A percentile compares a stretch with the other conserved stretches of the same genome.
Conservation (phyloP, 2,888 invertebrate species). For the Allophyes oxyacanthae region DNA sequence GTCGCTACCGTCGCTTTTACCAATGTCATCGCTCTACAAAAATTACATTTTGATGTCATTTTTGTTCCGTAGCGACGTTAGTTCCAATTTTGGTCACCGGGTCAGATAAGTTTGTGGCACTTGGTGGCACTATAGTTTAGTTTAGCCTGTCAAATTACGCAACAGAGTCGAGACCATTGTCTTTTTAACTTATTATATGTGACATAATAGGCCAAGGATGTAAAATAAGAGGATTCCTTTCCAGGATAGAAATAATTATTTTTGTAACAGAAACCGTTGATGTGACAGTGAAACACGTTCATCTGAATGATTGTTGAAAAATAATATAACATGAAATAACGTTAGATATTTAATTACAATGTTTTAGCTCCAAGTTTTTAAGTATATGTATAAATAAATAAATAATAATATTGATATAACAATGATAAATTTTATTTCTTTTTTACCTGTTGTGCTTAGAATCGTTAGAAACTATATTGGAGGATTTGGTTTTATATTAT, state of each 20-base stretch:
- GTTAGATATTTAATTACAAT: slow-evolving; percentile 79
- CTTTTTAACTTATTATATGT: slow-evolving; percentile 32
- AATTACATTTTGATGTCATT: too few species aligned
- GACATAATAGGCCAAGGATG: slow-evolving; percentile 48
- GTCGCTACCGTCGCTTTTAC: too few species aligned
- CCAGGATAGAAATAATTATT: slow-evolving; percentile 77
- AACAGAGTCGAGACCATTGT: too few species aligned
- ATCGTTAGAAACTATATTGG: too few species aligned
- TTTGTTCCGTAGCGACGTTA: too few species aligned
- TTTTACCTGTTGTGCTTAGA: too few species aligned
- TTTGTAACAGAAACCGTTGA: slow-evolving; percentile 79
- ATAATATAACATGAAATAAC: slow-evolving; percentile 65
- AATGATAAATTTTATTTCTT: slow-evolving; percentile 41
- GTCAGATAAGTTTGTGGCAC: too few species aligned
- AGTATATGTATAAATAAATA: slow-evolving; percentile 76
- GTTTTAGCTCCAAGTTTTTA: slow-evolving; percentile 87
- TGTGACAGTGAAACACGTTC: slow-evolving; percentile 62
- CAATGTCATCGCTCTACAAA: too few species aligned
- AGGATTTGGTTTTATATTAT: too few species aligned
- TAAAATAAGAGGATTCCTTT: slow-evolving; percentile 55
- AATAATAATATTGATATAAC: slow-evolving; percentile 78
- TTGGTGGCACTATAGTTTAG: too few species aligned
- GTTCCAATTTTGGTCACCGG: too few species aligned
- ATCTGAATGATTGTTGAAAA: slow-evolving; percentile 73
- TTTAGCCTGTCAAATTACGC: too few species aligned